phyloP scores from a whole-genome alignment of 1,140 invertebrate genomes.

The Drusus annulatus region DNA sequence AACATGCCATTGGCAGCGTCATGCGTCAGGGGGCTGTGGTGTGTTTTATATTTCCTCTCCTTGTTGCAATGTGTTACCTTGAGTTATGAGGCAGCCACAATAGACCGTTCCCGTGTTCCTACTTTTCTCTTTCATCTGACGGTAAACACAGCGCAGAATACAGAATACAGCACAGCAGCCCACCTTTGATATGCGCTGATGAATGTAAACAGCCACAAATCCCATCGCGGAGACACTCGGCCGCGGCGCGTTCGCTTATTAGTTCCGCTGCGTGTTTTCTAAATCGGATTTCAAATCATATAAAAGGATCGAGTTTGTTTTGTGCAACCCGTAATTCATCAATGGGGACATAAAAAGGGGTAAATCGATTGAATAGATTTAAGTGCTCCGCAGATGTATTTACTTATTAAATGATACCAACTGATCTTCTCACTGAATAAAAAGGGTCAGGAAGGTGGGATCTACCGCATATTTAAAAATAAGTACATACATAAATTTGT shows the following conservation, averaged over 20 bases:
- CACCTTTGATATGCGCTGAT: constrained; percentile 19
- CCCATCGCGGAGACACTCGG: constrained; percentile 31
- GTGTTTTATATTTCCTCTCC: no score
- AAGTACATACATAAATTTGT: no score
- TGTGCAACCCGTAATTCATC: constrained; percentile 1
- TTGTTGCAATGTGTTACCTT: constrained; percentile 5
- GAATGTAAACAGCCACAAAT: constrained; percentile 49
- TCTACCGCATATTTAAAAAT: no score
- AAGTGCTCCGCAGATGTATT: neutral
- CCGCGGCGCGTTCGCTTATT: constrained; percentile 48
- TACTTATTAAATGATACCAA: no score
- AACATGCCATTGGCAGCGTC: no score
- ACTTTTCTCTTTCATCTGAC: constrained; percentile 7
- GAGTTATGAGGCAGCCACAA: constrained; percentile 29
- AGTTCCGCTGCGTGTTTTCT: constrained; percentile 44
- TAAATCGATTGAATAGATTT: neutral
- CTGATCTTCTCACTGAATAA: no score
- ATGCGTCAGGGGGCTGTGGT: no score
- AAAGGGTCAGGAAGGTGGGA: no score
- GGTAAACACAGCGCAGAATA: constrained; percentile 18
- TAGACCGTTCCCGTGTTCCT: neutral
- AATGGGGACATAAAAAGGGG: neutral
- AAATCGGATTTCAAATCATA: constrained; percentile 10
- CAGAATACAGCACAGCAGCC: no score
- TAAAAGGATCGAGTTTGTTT: constrained; percentile 8